Percentiles rank a stretch among this genome's conserved stretches.
Conservation (phyloP, 2,888 invertebrate genomes). For the Parapristionchus giblindavisi region DNA sequence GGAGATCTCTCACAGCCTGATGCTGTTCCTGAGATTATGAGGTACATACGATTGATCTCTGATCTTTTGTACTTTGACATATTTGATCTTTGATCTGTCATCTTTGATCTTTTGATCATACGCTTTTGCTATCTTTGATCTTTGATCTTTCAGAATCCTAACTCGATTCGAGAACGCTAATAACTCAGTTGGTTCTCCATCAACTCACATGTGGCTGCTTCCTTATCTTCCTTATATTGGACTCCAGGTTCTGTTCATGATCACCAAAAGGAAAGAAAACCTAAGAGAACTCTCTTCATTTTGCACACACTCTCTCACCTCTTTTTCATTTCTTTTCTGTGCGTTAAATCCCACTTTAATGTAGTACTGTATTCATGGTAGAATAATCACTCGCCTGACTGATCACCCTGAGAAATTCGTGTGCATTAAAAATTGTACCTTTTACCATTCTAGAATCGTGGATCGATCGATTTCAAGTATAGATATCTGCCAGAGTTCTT, state of each 20-base stretch:
- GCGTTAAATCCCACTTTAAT: no score
- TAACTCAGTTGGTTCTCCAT: slow-evolving; percentile 62
- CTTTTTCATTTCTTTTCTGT: no score
- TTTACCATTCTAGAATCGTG: slow-evolving; percentile 66
- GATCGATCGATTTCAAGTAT: slow-evolving; percentile 68
- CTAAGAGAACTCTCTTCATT: not conserved
- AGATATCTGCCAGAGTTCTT: slow-evolving; percentile 68
- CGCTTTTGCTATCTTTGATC: not conserved
- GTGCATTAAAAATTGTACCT: no score
- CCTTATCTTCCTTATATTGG: slow-evolving; percentile 67
- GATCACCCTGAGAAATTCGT: no score
- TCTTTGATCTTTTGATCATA: not conserved
- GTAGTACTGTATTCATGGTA: no score
- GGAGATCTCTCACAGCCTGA: slow-evolving; percentile 61
- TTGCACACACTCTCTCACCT: no score
- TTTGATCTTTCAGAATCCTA: slow-evolving; percentile 42
- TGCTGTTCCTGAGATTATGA: slow-evolving; percentile 63
- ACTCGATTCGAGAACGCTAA: slow-evolving; percentile 63
- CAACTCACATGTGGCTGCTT: slow-evolving; percentile 68
- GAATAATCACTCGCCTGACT: not conserved
- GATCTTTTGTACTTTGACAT: not conserved
- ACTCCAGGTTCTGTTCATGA: slow-evolving; percentile 61
- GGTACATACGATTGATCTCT: slow-evolving; percentile 23
- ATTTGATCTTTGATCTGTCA: not conserved
- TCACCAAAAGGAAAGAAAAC: no score